Evolutionary conservation across 2,888 invertebrate genomes (phyloP).

Genomic region (Acanthococcus lagerstroemiae): DNA sequence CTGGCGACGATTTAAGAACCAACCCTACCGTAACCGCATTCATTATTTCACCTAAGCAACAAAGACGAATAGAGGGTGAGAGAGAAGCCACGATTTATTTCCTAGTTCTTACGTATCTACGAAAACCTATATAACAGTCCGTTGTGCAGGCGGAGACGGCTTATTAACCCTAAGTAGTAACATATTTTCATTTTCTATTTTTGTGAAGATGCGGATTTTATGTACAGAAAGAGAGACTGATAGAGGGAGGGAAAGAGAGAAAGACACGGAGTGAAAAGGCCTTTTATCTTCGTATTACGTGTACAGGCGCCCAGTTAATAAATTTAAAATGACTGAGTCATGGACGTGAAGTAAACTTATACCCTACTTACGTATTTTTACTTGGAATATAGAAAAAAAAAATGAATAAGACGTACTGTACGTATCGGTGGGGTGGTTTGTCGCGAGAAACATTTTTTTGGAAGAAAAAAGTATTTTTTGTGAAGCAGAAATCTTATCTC

Average conservation of each 20-base stretch:
- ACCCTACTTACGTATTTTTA: not conserved
- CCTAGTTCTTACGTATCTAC: too few relatives aligned
- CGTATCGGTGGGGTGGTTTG: not conserved
- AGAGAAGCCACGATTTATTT: too few relatives aligned
- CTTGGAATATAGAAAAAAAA: not conserved
- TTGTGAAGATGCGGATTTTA: slow-evolving; percentile 1
- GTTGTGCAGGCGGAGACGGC: not conserved
- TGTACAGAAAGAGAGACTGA: not conserved
- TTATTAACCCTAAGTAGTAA: slow-evolving; percentile 8
- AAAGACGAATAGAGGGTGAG: too few relatives aligned
- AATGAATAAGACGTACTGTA: not conserved
- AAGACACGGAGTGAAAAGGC: not conserved
- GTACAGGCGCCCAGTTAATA: not conserved
- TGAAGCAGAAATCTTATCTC: not conserved
- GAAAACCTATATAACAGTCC: too few relatives aligned
- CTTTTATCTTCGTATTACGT: not conserved
- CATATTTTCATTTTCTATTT: not conserved
- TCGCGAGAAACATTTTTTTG: not conserved
- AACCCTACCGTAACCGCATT: too few relatives aligned
- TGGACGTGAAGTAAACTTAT: not conserved
- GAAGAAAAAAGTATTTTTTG: not conserved
- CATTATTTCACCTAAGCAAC: too few relatives aligned
- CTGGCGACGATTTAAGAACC: too few relatives aligned
- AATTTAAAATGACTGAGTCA: not conserved
- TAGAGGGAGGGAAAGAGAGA: not conserved